Conservation (phyloP, 2,113 vertebrate genomes). For the Engystomops pustulosus region DNA sequence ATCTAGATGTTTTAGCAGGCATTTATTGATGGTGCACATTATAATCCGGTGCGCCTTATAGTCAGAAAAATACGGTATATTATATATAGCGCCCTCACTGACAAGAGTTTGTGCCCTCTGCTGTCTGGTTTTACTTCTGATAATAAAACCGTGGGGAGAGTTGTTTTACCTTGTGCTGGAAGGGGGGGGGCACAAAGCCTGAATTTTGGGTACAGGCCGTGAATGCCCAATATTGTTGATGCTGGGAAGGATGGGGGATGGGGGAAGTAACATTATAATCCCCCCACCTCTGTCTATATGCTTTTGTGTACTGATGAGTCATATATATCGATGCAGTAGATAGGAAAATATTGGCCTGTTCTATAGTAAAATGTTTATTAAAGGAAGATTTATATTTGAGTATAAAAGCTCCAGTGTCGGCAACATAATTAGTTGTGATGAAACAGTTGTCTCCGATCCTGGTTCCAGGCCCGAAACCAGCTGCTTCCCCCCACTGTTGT, state of each 20-base stretch:
- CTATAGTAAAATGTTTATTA: neutral
- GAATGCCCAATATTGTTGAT: neutral
- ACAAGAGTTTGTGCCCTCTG: neutral
- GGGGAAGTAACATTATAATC: neutral
- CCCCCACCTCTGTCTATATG: neutral
- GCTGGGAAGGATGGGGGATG: neutral
- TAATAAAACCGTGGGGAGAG: neutral
- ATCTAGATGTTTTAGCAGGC: too few relatives aligned
- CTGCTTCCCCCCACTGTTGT: conserved; percentile 34
- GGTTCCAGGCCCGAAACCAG: conserved; percentile 30
- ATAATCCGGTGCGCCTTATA: too few relatives aligned
- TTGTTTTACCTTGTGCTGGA: neutral
- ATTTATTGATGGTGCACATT: too few relatives aligned
- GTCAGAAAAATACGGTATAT: too few relatives aligned
- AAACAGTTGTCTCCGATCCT: conserved; percentile 16
- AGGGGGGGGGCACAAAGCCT: too few relatives aligned
- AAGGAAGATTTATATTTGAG: neutral
- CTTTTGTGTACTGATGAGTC: neutral
- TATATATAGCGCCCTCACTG: too few relatives aligned
- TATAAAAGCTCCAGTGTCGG: conserved; percentile 1
- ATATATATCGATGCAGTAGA: neutral
- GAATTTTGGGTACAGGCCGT: neutral
- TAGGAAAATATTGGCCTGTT: neutral
- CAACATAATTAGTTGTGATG: neutral
- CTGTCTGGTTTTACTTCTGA: neutral